Conservation (phyloP, 1,140 invertebrate species). For the Drepana arcuata region DNA sequence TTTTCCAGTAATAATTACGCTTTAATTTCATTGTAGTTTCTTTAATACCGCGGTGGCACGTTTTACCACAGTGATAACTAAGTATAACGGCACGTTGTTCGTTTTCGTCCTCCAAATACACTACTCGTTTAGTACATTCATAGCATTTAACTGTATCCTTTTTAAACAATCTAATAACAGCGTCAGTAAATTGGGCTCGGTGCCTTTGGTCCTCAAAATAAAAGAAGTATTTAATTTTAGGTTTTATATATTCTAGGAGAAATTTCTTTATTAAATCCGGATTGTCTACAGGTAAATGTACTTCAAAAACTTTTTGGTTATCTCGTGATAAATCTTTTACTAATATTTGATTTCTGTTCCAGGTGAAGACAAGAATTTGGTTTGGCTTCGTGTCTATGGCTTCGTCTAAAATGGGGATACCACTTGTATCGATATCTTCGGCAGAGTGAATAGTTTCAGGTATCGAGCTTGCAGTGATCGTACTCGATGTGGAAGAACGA, state of each 20-base stretch:
- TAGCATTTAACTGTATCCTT: not conserved
- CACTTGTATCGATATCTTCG: constrained; percentile 9
- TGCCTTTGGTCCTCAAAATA: not conserved
- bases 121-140: not conserved
- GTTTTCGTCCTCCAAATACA: not conserved
- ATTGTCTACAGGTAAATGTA: not conserved
- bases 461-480: not conserved
- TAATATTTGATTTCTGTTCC: not conserved
- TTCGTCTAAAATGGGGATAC: constrained; percentile 20
- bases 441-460: constrained; percentile 14
- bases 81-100: not conserved
- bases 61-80: not conserved
- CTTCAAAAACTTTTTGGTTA: not conserved
- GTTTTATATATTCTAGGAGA: not conserved
- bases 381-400: constrained; percentile 25
- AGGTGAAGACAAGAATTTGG: constrained; percentile 8
- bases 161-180: not conserved
- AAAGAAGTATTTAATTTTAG: not conserved
- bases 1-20: not conserved
- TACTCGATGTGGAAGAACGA: constrained; percentile 6
- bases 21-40: not conserved
- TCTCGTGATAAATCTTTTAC: not conserved
- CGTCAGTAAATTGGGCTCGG: not conserved
- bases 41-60: not conserved
- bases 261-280: not conserved